Base-by-base conservation (phyloP, 2,888 invertebrate genomes). In the Chrysolina oricalcia region DNA sequence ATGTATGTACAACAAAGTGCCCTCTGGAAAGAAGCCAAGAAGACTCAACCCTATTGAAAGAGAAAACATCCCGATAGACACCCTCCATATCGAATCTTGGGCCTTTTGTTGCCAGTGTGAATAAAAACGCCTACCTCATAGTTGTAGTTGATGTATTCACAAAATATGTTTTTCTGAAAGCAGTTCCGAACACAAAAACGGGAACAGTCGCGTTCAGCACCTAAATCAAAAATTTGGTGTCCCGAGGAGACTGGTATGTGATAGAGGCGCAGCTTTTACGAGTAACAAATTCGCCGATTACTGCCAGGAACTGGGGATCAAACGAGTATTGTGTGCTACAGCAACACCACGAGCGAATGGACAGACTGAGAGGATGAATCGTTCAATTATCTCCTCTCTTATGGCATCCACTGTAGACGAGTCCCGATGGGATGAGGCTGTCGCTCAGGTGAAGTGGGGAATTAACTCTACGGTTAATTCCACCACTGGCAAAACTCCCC, bases 1-100 rank as follows among this genome's bases (percentile, higher is more conserved):
- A 21, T 85, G 85, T 70, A 68, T 82, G 67, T 86, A 85, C 78
- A 83, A 81, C 71, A 87, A 87, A 81, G 79, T 74, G n/a, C 80
- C 80, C 21, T 68, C 81, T 70, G 82, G 81, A 10, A 81, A 80
- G 70, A 62, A 81, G 10, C 71, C 83, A 0, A 77, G 79, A 9
- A 59, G 68, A 5, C 48, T 78, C 46, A 27, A 76, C 46, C 73
- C 75, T 13, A 78, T 78, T 15, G 74, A 78, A 43, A 83, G 82
- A 64, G 41, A 62, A 21, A n/a, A 53, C 0, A 67, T 76, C 17
- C 85, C 84, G 15, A 78, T 85, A 76, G 77, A 84, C 50, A 84
- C 81, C 2, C n/a, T 84, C 2, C 83, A 85, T 75, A 69, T 84
- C 3, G 85, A 84, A 85, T 75, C 40, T 48, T 2, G 48, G 48